Conservation (phyloP, 2,113 vertebrate genomes). For the Apus apus region DNA sequence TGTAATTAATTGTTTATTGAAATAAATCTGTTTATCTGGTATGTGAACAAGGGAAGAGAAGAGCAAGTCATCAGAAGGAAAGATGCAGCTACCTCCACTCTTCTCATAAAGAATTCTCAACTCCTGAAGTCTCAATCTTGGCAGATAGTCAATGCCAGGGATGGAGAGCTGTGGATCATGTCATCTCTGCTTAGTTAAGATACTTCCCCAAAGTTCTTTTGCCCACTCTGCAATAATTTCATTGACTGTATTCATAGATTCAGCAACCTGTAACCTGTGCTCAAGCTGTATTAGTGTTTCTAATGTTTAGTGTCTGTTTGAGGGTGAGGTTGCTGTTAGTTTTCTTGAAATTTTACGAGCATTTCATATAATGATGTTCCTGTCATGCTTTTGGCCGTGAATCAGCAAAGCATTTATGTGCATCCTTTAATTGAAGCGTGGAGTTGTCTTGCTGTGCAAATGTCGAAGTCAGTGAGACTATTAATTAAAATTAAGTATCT, state of each 20-base stretch:
- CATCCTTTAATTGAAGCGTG: constrained; percentile 41
- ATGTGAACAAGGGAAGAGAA: neutral
- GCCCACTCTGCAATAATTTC: neutral
- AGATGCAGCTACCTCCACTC: neutral
- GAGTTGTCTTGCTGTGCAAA: constrained; percentile 56
- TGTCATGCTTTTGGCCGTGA: constrained; percentile 60
- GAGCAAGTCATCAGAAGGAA: neutral
- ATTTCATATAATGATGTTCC: constrained; percentile 19
- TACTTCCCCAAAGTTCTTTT: neutral
- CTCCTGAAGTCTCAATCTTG: neutral
- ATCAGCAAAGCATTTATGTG: constrained; percentile 53
- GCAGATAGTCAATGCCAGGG: neutral
- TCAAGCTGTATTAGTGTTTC: neutral
- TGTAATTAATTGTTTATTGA: neutral
- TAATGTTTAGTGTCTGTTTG: neutral
- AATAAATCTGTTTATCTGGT: neutral
- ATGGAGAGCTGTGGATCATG: neutral
- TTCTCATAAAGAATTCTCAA: neutral
- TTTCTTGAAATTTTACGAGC: neutral
- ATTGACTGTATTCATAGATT: neutral
- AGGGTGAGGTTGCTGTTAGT: neutral
- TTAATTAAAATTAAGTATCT: constrained; percentile 66
- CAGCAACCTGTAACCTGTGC: neutral
- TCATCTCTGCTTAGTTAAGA: neutral
- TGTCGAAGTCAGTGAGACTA: constrained; percentile 51